A percentile compares a stretch with the other conserved stretches of the same genome.
These are phyloP conservation scores for Cephus pulcher DNA, from an alignment of 2,888 invertebrate species.

Conservation along the genomic window DNA sequence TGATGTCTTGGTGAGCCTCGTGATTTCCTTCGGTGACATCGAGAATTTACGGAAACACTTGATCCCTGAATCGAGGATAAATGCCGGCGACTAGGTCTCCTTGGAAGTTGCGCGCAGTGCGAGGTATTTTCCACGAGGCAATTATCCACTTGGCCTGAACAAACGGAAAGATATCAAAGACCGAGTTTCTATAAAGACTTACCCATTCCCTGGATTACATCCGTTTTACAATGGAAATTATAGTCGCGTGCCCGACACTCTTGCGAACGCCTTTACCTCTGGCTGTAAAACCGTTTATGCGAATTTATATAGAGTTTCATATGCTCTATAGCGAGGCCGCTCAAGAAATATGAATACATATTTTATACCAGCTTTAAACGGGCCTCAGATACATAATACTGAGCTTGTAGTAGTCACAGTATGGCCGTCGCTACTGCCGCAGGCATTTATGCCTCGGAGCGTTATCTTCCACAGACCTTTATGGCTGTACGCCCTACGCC, in stretches of 20 bases:
- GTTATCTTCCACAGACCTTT: slow-evolving; percentile 16
- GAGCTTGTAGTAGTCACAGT: slow-evolving; percentile 17
- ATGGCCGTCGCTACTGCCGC: slow-evolving; percentile 6
- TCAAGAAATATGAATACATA: slow-evolving; percentile 48
- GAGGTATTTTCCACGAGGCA: not conserved
- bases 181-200: not conserved
- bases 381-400: slow-evolving; percentile 26
- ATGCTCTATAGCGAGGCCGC: slow-evolving; percentile 29
- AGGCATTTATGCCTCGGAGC: slow-evolving; percentile 27
- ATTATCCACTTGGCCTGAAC: not conserved
- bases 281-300: slow-evolving; percentile 50
- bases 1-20: not conserved
- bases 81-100: not conserved
- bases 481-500: not conserved
- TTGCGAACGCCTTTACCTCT: slow-evolving; percentile 40
- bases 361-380: slow-evolving; percentile 48
- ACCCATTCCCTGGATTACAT: not conserved
- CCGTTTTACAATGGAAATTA: slow-evolving; percentile 41
- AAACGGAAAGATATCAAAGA: not conserved
- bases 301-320: slow-evolving; percentile 50
- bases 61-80: not conserved
- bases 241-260: slow-evolving; percentile 29
- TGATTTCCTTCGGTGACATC: not conserved
- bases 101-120: not conserved
- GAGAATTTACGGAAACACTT: not conserved